A percentile compares a stretch with the other conserved stretches of the same genome.
Evolutionary conservation across 2,888 invertebrate genomes (phyloP).

Genomic region (Polyommatus iphigenia): DNA sequence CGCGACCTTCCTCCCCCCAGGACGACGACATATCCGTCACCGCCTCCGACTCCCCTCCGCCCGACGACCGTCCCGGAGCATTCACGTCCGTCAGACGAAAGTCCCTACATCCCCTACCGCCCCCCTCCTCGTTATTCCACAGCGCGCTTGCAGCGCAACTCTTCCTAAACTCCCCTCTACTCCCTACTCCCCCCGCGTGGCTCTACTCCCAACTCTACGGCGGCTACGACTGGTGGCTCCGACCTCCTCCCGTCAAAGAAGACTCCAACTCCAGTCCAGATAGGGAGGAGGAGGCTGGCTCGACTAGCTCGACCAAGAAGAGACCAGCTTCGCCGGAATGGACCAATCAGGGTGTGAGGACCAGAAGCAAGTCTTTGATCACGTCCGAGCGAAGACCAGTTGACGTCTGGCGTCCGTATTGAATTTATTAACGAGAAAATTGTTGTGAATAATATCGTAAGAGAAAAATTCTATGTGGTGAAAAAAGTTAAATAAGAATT

Average conservation of each 20-base stretch:
- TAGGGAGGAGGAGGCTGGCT: constrained; percentile 65
- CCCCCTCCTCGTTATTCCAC: constrained; percentile 74
- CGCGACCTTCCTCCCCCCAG: constrained; percentile 78
- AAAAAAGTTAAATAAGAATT: background rate
- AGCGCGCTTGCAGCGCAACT: constrained; percentile 83
- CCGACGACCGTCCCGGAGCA: constrained; percentile 78
- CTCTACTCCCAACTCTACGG: constrained; percentile 88
- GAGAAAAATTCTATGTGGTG: background rate
- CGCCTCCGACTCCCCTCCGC: constrained; percentile 77
- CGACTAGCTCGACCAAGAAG: constrained; percentile 71
- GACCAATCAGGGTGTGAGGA: constrained; percentile 68
- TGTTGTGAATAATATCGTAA: background rate
- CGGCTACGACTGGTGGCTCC: constrained; percentile 85
- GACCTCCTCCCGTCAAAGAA: constrained; percentile 68
- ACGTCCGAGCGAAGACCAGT: constrained; percentile 77
- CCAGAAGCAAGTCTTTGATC: constrained; percentile 69
- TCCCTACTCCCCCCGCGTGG: constrained; percentile 89
- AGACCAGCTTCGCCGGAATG: constrained; percentile 78
- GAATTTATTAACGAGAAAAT: constrained; percentile 38
- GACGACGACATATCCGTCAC: constrained; percentile 84
- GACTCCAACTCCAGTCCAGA: constrained; percentile 71
- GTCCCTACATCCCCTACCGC: constrained; percentile 70
- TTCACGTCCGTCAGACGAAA: constrained; percentile 76
- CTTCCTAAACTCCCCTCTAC: constrained; percentile 86
- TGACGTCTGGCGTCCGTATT: constrained; percentile 91